A percentile compares a stretch with the other conserved stretches of the same genome.
Conservation (phyloP, 2,113 vertebrate genomes). For the Chitala chitala region DNA sequence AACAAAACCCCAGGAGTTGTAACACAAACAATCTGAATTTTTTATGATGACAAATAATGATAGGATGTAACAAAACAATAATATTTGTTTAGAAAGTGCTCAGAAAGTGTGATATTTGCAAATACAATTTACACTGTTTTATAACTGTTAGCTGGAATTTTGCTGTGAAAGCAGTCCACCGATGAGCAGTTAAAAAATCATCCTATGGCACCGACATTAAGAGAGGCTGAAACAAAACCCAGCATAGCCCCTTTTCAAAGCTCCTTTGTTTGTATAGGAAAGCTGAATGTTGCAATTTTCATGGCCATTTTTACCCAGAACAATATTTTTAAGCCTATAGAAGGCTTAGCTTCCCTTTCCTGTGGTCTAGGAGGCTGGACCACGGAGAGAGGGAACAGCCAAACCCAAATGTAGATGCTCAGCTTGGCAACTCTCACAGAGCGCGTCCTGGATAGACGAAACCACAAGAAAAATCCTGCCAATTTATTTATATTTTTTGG, state of each 20-base stretch:
- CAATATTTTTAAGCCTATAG: conserved; percentile 63
- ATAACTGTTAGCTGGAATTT: conserved; percentile 9
- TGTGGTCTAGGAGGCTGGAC: conserved; percentile 61
- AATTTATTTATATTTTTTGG: conserved; percentile 67
- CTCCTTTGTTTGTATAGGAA: conserved; percentile 48
- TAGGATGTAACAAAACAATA: background rate
- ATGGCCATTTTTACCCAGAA: conserved; percentile 55
- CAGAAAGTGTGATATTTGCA: background rate
- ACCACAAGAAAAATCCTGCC: conserved; percentile 55
- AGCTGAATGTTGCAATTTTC: conserved; percentile 54
- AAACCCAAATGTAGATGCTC: conserved; percentile 72
- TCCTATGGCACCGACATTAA: background rate
- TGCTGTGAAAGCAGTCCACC: background rate
- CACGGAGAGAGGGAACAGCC: conserved; percentile 59
- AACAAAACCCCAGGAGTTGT: background rate
- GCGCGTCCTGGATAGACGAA: conserved; percentile 64
- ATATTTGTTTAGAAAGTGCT: background rate
- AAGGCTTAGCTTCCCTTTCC: conserved; percentile 67
- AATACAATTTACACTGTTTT: background rate
- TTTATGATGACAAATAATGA: conserved; percentile 15
- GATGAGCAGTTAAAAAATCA: background rate
- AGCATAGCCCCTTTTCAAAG: conserved; percentile 16
- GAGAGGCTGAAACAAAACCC: background rate
- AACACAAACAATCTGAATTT: background rate
- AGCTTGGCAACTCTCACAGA: conserved; percentile 52